Conservation (phyloP, 2,888 invertebrate genomes). For the Caenorhabditis sp. region DNA sequence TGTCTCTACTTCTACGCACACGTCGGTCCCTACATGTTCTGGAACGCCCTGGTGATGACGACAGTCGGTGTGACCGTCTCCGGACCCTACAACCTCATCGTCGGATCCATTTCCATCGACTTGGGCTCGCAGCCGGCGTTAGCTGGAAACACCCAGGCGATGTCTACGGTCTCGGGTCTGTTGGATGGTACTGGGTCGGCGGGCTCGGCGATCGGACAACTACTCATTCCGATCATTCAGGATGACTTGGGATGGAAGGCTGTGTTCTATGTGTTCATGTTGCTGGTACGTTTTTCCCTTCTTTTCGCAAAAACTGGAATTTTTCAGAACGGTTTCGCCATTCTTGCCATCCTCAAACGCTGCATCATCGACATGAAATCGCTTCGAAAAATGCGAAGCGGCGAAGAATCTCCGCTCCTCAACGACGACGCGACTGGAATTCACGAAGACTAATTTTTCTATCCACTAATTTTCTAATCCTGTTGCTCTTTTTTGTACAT, state of each 20-base stretch:
- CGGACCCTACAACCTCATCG: constrained; percentile 85
- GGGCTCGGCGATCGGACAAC: constrained; percentile 85
- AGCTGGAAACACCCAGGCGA: constrained; percentile 84
- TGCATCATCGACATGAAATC: constrained; percentile 74
- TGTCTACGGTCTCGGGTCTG: constrained; percentile 85
- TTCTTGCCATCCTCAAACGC: constrained; percentile 76
- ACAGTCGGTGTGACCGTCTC: constrained; percentile 85
- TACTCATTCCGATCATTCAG: constrained; percentile 84
- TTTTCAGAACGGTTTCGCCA: constrained; percentile 80
- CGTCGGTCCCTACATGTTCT: constrained; percentile 73
- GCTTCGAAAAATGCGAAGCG: constrained; percentile 62
- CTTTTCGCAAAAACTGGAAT: constrained; percentile 61
- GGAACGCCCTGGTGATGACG: constrained; percentile 84
- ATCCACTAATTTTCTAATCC: neutral
- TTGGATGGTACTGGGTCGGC: constrained; percentile 85
- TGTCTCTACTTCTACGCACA: constrained; percentile 78
- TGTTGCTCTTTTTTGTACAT: constrained; percentile 33
- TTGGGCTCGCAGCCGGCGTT: constrained; percentile 84
- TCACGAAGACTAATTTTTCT: constrained; percentile 37
- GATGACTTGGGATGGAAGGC: constrained; percentile 83
- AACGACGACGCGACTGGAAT: constrained; percentile 56
- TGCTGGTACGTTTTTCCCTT: constrained; percentile 87
- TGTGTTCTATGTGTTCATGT: constrained; percentile 85
- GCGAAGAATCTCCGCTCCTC: constrained; percentile 73
- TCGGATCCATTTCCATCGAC: constrained; percentile 85